phyloP scores from a whole-genome alignment of 2,113 vertebrate genomes.

The Erinaceus europaeus region DNA sequence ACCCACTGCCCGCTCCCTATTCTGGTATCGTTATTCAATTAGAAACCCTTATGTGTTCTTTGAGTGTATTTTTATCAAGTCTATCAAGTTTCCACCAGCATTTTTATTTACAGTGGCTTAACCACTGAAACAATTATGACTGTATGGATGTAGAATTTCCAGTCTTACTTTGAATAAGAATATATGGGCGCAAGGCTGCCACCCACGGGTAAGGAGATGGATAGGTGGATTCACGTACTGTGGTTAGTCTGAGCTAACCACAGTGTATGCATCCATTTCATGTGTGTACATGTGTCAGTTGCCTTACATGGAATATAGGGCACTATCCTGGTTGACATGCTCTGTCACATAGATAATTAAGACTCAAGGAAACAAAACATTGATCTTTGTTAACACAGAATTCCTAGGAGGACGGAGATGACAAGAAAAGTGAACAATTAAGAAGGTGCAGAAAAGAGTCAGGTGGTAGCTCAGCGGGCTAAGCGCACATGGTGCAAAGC shows the following conservation, averaged over 20 bases:
- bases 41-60: not conserved
- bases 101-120: not conserved
- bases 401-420: not conserved
- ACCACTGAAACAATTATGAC: not conserved
- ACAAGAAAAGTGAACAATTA: not conserved
- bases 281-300: not conserved
- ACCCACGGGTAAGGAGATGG: too few relatives aligned
- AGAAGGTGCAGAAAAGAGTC: not conserved
- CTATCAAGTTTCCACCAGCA: not conserved
- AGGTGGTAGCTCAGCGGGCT: too few relatives aligned
- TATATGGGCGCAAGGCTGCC: not conserved
- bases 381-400: not conserved
- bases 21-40: not conserved
- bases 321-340: rapidly evolving
- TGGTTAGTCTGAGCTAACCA: not conserved
- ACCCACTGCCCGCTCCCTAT: too few relatives aligned
- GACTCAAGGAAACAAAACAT: not conserved
- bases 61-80: not conserved
- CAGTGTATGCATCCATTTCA: too few relatives aligned
- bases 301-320: not conserved
- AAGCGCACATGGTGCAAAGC: too few relatives aligned
- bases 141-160: not conserved
- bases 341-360: not conserved
- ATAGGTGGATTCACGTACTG: not conserved
- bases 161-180: not conserved